A percentile compares a stretch with the other conserved stretches of the same genome.
Evolutionary conservation across 2,797 vertebrate genomes (phyloP).

Genomic region (Borostomias antarcticus): DNA sequence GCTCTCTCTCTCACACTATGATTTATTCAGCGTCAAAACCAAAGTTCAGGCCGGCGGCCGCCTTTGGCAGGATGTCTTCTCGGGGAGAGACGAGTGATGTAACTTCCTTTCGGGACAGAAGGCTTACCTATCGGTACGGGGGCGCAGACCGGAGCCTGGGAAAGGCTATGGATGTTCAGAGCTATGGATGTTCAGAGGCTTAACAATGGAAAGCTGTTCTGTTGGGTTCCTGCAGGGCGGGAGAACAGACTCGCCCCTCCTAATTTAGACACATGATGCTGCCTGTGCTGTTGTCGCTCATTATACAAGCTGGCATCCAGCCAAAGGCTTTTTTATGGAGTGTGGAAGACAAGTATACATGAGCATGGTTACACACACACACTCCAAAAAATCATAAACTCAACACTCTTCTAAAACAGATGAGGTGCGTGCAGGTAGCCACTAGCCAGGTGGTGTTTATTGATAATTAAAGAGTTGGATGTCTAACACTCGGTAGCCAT

Average conservation of each 20-base stretch:
- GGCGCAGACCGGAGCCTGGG: no score
- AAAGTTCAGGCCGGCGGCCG: background rate
- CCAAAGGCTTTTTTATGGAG: slow-evolving; percentile 47
- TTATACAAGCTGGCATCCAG: slow-evolving; percentile 39
- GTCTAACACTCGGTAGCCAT: slow-evolving; percentile 34
- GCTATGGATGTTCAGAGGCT: no score
- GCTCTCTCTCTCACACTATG: background rate
- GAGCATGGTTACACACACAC: background rate
- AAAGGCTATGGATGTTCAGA: no score
- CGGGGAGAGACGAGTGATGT: background rate
- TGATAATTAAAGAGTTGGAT: slow-evolving; percentile 47
- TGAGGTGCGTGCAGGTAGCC: slow-evolving; percentile 27
- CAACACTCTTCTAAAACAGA: slow-evolving; percentile 18
- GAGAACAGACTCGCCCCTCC: slow-evolving; percentile 27
- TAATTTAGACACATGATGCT: slow-evolving; percentile 38
- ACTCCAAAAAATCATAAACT: background rate
- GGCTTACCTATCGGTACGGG: no score
- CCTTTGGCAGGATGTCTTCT: background rate
- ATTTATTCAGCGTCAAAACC: background rate
- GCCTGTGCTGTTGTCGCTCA: slow-evolving; percentile 31
- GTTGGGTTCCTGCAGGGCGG: background rate
- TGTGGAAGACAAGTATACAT: background rate
- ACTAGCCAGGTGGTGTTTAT: slow-evolving; percentile 44
- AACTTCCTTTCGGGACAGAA: no score
- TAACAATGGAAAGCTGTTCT: background rate